Evolutionary conservation across 2,113 vertebrate species (phyloP).

Genomic region (Paratilapia polleni): DNA sequence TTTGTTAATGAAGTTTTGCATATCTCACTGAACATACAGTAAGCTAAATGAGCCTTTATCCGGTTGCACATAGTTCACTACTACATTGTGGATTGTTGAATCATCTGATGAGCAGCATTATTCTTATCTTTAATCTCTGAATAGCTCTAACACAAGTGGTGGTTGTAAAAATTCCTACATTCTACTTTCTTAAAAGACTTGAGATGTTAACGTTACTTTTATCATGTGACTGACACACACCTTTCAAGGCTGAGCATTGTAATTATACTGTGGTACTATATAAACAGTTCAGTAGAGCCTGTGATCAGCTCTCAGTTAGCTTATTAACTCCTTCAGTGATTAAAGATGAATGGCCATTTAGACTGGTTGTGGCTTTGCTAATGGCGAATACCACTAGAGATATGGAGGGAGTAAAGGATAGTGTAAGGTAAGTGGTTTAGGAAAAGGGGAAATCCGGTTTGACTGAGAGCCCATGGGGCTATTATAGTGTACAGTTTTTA

Average conservation of each 20-base stretch:
- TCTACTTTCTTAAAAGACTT: not conserved
- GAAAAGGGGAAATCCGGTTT: constrained; percentile 42
- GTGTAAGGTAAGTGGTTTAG: constrained; percentile 34
- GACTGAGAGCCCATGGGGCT: constrained; percentile 11
- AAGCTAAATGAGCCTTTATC: not conserved
- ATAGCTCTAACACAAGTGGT: not conserved
- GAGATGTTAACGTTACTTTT: fast-evolving
- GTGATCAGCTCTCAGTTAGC: constrained; percentile 33
- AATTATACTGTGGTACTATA: not conserved
- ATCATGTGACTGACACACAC: not conserved
- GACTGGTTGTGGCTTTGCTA: constrained; percentile 50
- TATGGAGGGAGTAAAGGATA: not conserved
- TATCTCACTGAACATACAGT: not conserved
- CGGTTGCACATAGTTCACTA: not conserved
- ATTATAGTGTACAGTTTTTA: constrained; percentile 9
- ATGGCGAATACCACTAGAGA: constrained; percentile 58
- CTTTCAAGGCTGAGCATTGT: not conserved
- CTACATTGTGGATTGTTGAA: not conserved
- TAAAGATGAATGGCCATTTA: constrained; percentile 56
- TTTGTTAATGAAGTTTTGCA: not conserved
- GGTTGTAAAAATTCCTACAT: not conserved
- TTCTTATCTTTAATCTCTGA: not conserved
- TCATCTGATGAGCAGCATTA: not conserved
- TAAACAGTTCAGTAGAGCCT: constrained; percentile 39
- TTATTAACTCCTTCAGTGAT: constrained; percentile 49